Evolutionary conservation across 2,113 vertebrate genomes (phyloP).

Genomic region (Megaleporinus macrocephalus): DNA sequence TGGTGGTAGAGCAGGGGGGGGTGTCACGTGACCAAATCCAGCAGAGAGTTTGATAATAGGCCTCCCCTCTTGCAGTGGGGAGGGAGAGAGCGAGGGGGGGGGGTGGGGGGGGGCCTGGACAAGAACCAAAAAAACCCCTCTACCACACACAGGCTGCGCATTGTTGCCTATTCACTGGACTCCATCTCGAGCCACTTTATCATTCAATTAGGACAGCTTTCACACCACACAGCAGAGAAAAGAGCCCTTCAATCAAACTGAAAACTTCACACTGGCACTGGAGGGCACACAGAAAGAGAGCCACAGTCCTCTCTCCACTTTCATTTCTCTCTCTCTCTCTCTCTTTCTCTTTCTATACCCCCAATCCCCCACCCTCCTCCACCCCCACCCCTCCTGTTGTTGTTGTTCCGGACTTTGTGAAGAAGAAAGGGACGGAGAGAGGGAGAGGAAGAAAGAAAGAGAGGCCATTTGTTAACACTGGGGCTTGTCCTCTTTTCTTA

Average conservation of each 20-base stretch:
- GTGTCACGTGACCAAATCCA: constrained; percentile 77
- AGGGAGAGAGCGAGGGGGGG: constrained; percentile 25
- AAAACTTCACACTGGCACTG: constrained; percentile 82
- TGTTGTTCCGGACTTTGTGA: constrained; percentile 61
- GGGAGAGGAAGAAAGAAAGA: constrained; percentile 60
- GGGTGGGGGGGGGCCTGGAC: constrained; percentile 70
- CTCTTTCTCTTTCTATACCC: constrained; percentile 34
- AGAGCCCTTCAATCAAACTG: constrained; percentile 83
- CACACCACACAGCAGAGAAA: constrained; percentile 81
- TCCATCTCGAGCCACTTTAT: constrained; percentile 85
- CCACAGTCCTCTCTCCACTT: constrained; percentile 77
- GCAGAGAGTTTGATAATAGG: constrained; percentile 81
- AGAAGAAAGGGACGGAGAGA: constrained; percentile 52
- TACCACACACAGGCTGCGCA: constrained; percentile 84
- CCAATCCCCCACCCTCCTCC: not conserved
- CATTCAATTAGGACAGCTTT: constrained; percentile 88
- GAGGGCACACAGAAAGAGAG: constrained; percentile 73
- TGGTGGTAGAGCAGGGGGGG: constrained; percentile 35
- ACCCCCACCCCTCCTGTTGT: constrained; percentile 63
- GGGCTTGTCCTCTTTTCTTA: constrained; percentile 52
- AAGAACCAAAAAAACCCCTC: constrained; percentile 81
- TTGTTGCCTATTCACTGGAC: constrained; percentile 83
- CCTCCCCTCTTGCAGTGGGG: constrained; percentile 78
- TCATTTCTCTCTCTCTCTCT: constrained; percentile 68
- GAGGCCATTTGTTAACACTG: constrained; percentile 65